A percentile compares a stretch with the other conserved stretches of the same genome.
phyloP scores from a whole-genome alignment of 2,888 invertebrate genomes.

The Allophyes oxyacanthae region DNA sequence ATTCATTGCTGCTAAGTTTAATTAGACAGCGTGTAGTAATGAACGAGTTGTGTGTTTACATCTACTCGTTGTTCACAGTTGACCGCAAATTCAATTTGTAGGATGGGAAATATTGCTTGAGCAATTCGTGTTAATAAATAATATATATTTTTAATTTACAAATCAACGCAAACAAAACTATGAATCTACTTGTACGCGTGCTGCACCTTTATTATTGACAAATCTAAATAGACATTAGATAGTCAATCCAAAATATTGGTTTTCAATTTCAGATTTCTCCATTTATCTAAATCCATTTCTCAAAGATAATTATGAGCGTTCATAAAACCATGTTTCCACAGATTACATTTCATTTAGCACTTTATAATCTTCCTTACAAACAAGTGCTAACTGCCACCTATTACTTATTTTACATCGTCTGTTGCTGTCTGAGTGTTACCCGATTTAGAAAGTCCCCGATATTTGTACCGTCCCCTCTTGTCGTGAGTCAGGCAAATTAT shows the following conservation, averaged over 20 bases:
- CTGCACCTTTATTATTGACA: too few relatives aligned
- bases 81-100: constrained; percentile 17
- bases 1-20: constrained; percentile 74
- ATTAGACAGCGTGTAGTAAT: constrained; percentile 71
- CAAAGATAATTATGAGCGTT: too few relatives aligned
- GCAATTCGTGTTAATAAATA: neutral
- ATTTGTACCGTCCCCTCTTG: constrained; percentile 80
- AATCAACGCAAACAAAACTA: too few relatives aligned
- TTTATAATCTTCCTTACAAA: constrained; percentile 49
- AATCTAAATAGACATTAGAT: too few relatives aligned
- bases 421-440: constrained; percentile 72
- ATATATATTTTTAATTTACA: too few relatives aligned
- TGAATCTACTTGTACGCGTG: too few relatives aligned
- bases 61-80: constrained; percentile 18
- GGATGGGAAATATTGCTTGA: neutral
- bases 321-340: constrained; percentile 1
- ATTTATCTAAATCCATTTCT: too few relatives aligned
- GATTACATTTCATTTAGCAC: constrained; percentile 52
- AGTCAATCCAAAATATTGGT: too few relatives aligned
- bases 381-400: constrained; percentile 48
- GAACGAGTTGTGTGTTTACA: constrained; percentile 48
- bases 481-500: constrained; percentile 87
- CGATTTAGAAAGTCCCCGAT: constrained; percentile 83
- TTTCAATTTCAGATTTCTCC: too few relatives aligned
- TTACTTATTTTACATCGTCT: constrained; percentile 63